Evolutionary conservation across 2,888 invertebrate species (phyloP), one percentile per base, ranked within the genome.

Genomic region (Watsonalla cultraria): DNA sequence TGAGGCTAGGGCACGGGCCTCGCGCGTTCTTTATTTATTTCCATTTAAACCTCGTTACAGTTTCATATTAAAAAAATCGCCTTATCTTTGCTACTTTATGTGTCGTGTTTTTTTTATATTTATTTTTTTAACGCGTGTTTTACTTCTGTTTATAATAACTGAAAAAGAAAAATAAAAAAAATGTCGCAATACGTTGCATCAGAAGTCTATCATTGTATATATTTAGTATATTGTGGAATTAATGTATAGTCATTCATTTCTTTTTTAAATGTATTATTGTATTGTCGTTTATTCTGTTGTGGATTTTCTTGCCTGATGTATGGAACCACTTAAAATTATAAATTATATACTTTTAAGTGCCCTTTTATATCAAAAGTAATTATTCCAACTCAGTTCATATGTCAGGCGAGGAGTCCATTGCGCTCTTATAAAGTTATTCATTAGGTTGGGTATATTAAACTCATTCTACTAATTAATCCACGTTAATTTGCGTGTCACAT

Each of bases 31-130:
- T 77, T 83, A 82, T 46, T 6, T 86, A 82, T 84, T 78, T 83
- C 74, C 73, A 82, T 82, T 71, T 70, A 80, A 79, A 79, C 82
- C 76, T 84, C 78, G 78, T 80, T 80, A 84, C 78, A 80, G 72
- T 83, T 80, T 83, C 82, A 78, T 81, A 71, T 70, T 66, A 74
- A 70, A 69, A 76, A 78, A 76, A 76, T 78, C 76, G 65, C 79
- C 80, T 80, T 80, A 76, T 76, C 75, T 80, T 86, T 84, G 81
- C 83, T 84, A 82, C 67, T 75, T 82, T 84, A 76, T 75, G 80
- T 86, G 86, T 86, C 86, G 85, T 88, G 85, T 89, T 89, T 83
- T 89, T 83, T 82, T 78, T 86, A 84, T 84, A 78, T 86, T 78
- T 79, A 81, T 79, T 80, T 81, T 84, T 85, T 82, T 84, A 85